These are phyloP conservation scores for Amyelois transitella DNA, from an alignment of 1,140 invertebrate genomes.

Conservation along the genomic window DNA sequence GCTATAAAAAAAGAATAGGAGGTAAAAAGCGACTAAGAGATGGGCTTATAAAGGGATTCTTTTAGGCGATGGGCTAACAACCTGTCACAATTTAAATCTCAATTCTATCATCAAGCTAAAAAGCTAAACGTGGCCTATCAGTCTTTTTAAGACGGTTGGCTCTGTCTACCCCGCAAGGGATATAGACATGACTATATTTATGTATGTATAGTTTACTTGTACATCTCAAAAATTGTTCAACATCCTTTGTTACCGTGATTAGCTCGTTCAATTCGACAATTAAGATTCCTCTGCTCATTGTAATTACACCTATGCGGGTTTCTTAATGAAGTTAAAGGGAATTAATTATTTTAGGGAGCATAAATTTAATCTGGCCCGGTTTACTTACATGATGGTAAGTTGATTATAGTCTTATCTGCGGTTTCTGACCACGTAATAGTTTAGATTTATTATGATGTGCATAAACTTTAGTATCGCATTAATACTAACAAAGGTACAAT, in stretches of 20 bases:
- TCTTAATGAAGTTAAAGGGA: conserved; percentile 72
- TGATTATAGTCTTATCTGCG: conserved; percentile 30
- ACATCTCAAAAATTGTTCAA: no score
- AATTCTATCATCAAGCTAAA: no score
- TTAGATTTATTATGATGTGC: neutral
- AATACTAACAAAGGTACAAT: neutral
- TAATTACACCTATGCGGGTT: conserved; percentile 73
- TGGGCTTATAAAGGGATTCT: no score
- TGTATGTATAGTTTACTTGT: no score
- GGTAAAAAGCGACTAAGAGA: no score
- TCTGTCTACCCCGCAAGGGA: no score
- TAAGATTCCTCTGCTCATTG: conserved; percentile 71
- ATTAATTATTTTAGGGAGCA: conserved; percentile 70
- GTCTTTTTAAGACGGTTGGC: no score
- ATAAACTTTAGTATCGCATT: neutral
- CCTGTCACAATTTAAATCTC: no score
- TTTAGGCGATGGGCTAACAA: no score
- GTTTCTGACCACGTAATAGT: neutral
- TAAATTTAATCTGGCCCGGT: conserved; percentile 65
- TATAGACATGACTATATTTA: no score
- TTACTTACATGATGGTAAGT: conserved; percentile 62
- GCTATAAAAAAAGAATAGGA: no score
- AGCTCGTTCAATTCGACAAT: conserved; percentile 58
- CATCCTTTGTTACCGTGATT: conserved; percentile 23
- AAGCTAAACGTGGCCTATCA: no score